These are phyloP conservation scores for Entomobrya proxima DNA, from an alignment of 2,888 invertebrate species.

Conservation along the genomic window DNA sequence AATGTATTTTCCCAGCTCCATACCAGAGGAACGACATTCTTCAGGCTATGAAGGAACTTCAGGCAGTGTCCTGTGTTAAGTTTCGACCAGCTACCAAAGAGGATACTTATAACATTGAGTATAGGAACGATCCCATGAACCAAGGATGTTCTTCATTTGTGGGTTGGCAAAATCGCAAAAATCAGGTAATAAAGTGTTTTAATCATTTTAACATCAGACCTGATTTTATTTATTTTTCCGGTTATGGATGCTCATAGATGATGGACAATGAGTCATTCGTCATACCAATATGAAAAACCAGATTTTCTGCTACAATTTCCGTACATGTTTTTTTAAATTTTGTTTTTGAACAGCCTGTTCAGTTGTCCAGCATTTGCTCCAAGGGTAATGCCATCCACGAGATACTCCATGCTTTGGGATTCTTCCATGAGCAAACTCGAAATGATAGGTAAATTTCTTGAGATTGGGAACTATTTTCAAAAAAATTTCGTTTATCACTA, in stretches of 20 bases:
- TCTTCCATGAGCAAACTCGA: slow-evolving; percentile 65
- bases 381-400: slow-evolving; percentile 67
- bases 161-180: slow-evolving; percentile 69
- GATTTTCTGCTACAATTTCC: neutral
- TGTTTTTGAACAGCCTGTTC: slow-evolving; percentile 51
- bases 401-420: slow-evolving; percentile 62
- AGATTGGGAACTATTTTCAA: neutral
- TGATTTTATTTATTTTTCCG: neutral
- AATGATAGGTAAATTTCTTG: slow-evolving; percentile 34
- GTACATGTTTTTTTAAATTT: neutral
- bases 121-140: slow-evolving; percentile 59
- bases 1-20: slow-evolving; percentile 43
- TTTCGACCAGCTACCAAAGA: slow-evolving; percentile 55
- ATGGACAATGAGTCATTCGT: neutral
- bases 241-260: neutral
- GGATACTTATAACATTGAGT: slow-evolving; percentile 62
- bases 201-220: neutral
- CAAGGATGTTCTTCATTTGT: slow-evolving; percentile 67
- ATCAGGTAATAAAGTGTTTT: slow-evolving; percentile 49
- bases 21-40: slow-evolving; percentile 46
- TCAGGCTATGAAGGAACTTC: slow-evolving; percentile 58
- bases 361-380: slow-evolving; percentile 57
- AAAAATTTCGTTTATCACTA: neutral
- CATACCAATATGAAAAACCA: neutral
- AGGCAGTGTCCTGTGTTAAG: slow-evolving; percentile 54